A percentile compares a stretch with the other conserved stretches of the same genome.
phyloP scores from a whole-genome alignment of 2,888 invertebrate species.

The Tipula lateralis region DNA sequence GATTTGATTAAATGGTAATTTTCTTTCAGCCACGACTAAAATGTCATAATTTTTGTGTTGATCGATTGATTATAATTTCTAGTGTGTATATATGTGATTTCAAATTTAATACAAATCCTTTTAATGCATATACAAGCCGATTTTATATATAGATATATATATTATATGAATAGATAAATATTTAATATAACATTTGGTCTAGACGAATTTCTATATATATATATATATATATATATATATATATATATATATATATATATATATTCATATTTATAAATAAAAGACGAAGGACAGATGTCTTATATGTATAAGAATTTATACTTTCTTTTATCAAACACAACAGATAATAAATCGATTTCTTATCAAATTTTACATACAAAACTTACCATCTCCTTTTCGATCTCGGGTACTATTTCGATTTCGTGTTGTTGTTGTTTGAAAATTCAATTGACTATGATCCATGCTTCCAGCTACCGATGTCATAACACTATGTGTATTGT shows the following conservation, averaged over 20 bases:
- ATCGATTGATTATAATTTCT: background rate
- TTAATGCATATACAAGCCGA: background rate
- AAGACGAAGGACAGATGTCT: background rate
- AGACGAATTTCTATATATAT: background rate
- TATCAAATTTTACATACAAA: conserved; percentile 30
- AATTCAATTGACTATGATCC: conserved; percentile 66
- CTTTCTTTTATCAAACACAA: background rate
- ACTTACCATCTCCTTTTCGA: conserved; percentile 57
- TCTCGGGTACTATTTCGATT: conserved; percentile 62
- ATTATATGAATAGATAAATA: background rate
- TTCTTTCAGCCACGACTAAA: background rate
- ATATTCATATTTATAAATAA: too few relatives aligned
- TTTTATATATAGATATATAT: background rate
- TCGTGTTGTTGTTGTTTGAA: conserved; percentile 59
- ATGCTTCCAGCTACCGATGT: conserved; percentile 60
- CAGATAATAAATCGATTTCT: background rate
- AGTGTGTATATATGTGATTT: background rate
- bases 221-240: too few relatives aligned
- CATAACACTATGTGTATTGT: conserved; percentile 67
- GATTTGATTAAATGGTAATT: background rate
- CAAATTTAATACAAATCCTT: background rate
- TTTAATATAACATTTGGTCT: background rate
- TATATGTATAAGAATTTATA: background rate
- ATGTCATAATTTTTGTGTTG: background rate
- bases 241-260: too few relatives aligned